Evolutionary conservation across 2,888 invertebrate species (phyloP).

Genomic region (Caenorhabditis sp.): DNA sequence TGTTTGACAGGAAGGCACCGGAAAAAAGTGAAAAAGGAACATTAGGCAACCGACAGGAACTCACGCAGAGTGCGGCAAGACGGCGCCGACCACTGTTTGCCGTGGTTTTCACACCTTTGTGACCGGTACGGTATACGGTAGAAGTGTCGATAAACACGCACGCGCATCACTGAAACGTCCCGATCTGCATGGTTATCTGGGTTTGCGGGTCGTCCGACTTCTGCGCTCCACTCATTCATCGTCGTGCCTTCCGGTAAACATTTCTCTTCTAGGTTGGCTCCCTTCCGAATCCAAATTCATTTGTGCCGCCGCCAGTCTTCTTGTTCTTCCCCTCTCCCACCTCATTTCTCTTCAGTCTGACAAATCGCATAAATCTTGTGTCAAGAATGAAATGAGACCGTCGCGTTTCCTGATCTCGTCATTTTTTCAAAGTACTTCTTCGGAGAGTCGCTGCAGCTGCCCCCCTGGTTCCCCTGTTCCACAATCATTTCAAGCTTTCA

Average conservation of each 20-base stretch:
- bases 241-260: constrained; percentile 31
- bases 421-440: neutral
- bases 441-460: constrained; percentile 7
- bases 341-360: neutral
- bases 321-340: neutral
- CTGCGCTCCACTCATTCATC: constrained; percentile 24
- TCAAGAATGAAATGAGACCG: neutral
- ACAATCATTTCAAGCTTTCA: neutral
- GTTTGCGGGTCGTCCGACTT: neutral
- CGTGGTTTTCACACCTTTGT: constrained; percentile 29
- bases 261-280: constrained; percentile 8
- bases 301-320: neutral
- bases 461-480: neutral
- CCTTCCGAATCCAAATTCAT: neutral
- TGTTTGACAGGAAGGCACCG: neutral
- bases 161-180: too few species aligned
- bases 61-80: constrained; percentile 20
- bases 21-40: neutral
- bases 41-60: constrained; percentile 13
- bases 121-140: neutral
- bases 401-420: constrained; percentile 5
- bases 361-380: constrained; percentile 30
- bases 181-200: too few species aligned
- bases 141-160: too few species aligned
- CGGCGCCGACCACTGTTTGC: constrained; percentile 7